These are phyloP conservation scores for Chaunax sp. DNA, from an alignment of 2,797 vertebrate genomes.

Conservation along the genomic window DNA sequence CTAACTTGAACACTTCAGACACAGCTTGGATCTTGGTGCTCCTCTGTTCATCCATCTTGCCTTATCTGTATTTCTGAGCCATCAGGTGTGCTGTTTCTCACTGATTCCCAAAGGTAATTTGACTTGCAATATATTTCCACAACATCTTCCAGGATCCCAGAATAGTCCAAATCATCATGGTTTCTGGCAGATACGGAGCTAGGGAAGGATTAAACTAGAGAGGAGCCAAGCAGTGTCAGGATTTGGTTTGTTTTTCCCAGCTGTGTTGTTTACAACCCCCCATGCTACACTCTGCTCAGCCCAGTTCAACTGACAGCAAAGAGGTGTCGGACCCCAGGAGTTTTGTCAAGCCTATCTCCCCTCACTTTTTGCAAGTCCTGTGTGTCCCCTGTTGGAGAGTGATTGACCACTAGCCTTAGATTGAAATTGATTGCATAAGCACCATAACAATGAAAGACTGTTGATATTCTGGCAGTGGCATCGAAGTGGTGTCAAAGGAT, in stretches of 20 bases:
- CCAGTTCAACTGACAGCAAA: conserved; percentile 47
- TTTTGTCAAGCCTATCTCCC: conserved; percentile 55
- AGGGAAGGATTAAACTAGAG: conserved; percentile 61
- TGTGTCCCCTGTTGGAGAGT: conserved; percentile 59
- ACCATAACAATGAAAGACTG: conserved; percentile 72
- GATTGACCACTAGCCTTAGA: conserved; percentile 76
- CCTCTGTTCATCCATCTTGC: conserved; percentile 53
- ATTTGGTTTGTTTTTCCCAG: conserved; percentile 69
- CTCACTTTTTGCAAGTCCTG: conserved; percentile 59
- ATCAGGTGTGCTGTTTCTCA: conserved; percentile 63
- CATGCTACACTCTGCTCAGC: conserved; percentile 40
- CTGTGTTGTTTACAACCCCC: conserved; percentile 67
- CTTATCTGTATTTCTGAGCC: conserved; percentile 67
- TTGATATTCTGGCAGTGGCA: conserved; percentile 59
- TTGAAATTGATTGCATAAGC: conserved; percentile 80
- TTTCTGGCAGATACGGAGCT: conserved; percentile 61
- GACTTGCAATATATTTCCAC: conserved; percentile 65
- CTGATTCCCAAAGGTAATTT: conserved; percentile 71
- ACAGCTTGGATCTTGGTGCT: conserved; percentile 23
- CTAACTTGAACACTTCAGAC: conserved; percentile 28
- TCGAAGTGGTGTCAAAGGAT: conserved; percentile 55
- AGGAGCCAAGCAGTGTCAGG: conserved; percentile 62
- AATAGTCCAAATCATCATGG: conserved; percentile 70
- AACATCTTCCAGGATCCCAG: conserved; percentile 57
- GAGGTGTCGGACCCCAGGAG: conserved; percentile 40